Conservation (phyloP, 2,797 vertebrate genomes). For the Amniataba percoides region DNA sequence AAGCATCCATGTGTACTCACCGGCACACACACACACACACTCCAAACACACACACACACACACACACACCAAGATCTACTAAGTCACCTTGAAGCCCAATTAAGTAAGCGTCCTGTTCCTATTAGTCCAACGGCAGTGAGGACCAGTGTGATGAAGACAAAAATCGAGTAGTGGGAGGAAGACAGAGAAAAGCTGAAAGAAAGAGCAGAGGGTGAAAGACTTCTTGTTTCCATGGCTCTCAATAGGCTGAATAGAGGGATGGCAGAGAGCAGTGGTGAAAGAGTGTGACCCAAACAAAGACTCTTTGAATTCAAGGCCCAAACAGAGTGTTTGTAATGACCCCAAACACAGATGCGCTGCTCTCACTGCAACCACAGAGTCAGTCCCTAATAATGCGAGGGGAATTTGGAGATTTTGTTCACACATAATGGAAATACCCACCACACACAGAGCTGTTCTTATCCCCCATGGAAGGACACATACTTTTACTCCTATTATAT, state of each 20-base stretch:
- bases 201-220: conserved; percentile 72
- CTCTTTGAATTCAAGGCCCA: conserved; percentile 76
- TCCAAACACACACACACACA: conserved; percentile 19
- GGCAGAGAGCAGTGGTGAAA: conserved; percentile 72
- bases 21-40: conserved; percentile 27
- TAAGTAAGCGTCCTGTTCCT: conserved; percentile 70
- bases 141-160: conserved; percentile 55
- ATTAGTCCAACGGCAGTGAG: conserved; percentile 61
- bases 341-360: conserved; percentile 75
- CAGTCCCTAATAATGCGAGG: conserved; percentile 70
- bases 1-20: conserved; percentile 59
- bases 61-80: conserved; percentile 45
- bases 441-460: conserved; percentile 64
- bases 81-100: conserved; percentile 82
- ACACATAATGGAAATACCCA: conserved; percentile 69
- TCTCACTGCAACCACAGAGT: conserved; percentile 61
- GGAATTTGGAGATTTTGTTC: conserved; percentile 71
- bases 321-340: conserved; percentile 79
- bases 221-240: conserved; percentile 79
- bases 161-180: conserved; percentile 54
- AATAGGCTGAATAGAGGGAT: conserved; percentile 73
- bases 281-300: conserved; percentile 81
- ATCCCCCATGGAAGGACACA: conserved; percentile 53
- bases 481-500: conserved; percentile 62
- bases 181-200: conserved; percentile 58